phyloP scores from a whole-genome alignment of 2,888 invertebrate species.

The Pardosa pseudoannulata region DNA sequence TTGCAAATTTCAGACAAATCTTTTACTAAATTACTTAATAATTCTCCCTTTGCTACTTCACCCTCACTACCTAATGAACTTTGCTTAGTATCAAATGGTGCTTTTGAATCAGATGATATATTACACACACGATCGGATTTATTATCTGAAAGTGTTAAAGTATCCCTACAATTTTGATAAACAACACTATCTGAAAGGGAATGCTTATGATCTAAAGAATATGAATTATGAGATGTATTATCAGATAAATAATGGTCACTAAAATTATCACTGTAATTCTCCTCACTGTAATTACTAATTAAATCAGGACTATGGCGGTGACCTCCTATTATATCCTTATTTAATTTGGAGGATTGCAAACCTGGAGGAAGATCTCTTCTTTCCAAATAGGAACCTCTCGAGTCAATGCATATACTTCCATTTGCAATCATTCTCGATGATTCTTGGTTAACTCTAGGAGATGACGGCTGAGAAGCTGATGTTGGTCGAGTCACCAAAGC shows the following conservation, averaged over 20 bases:
- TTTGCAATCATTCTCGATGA: slow-evolving; percentile 67
- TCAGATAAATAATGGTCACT: slow-evolving; percentile 70
- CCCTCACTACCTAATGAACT: slow-evolving; percentile 71
- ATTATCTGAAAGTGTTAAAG: slow-evolving; percentile 62
- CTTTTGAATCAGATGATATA: slow-evolving; percentile 69
- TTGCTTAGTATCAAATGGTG: slow-evolving; percentile 72
- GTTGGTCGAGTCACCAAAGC: slow-evolving; percentile 56
- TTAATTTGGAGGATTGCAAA: slow-evolving; percentile 72
- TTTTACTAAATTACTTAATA: slow-evolving; percentile 65
- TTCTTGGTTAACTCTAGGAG: slow-evolving; percentile 60
- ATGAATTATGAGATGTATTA: slow-evolving; percentile 74
- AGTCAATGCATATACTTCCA: slow-evolving; percentile 70
- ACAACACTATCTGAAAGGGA: slow-evolving; percentile 72
- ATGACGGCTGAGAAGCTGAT: slow-evolving; percentile 71
- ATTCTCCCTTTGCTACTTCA: slow-evolving; percentile 70
- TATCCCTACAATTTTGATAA: slow-evolving; percentile 67
- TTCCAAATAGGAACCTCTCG: slow-evolving; percentile 61
- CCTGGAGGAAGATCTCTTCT: slow-evolving; percentile 72
- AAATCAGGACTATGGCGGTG: slow-evolving; percentile 71
- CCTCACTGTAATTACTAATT: slow-evolving; percentile 72
- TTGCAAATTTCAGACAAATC: slow-evolving; percentile 66
- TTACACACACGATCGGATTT: slow-evolving; percentile 70
- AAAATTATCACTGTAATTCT: slow-evolving; percentile 69
- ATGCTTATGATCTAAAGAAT: slow-evolving; percentile 73
- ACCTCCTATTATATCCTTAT: slow-evolving; percentile 61